These are phyloP conservation scores for Galeopterus variegatus DNA, from an alignment of 2,113 vertebrate species.

Conservation along the genomic window DNA sequence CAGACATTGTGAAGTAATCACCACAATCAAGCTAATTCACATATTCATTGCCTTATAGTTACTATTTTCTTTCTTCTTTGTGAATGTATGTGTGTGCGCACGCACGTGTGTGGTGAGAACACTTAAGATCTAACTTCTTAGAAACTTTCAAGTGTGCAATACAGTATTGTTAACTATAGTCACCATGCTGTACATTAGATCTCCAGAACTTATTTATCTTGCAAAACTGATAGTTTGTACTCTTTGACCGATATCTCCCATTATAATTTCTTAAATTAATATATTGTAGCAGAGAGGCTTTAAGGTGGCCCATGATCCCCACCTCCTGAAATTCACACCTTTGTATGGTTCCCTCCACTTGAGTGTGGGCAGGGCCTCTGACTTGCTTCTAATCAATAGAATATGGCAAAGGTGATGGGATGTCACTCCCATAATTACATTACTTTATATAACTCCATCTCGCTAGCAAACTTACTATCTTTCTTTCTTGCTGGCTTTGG, in stretches of 20 bases:
- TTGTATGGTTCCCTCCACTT: not conserved
- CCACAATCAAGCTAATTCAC: not conserved
- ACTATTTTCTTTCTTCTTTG: not conserved
- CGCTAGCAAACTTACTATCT: not conserved
- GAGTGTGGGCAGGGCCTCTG: not conserved
- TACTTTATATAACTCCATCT: not conserved
- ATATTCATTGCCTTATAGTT: not conserved
- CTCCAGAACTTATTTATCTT: slow-evolving; percentile 3
- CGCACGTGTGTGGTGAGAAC: not conserved
- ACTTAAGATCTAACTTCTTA: not conserved
- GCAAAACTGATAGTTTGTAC: not conserved
- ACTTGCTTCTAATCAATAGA: not conserved
- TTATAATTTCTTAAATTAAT: slow-evolving; percentile 20
- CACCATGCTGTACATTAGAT: not conserved
- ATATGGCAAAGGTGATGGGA: not conserved
- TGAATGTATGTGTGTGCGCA: not conserved
- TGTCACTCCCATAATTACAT: not conserved
- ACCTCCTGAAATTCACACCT: not conserved
- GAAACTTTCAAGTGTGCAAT: not conserved
- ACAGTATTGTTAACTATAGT: not conserved
- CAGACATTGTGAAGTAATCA: not conserved
- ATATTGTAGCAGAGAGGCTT: not conserved
- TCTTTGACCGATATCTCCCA: not conserved
- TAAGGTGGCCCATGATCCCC: not conserved
- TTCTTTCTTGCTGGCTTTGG: slow-evolving; percentile 32